Conservation (phyloP, 2,113 vertebrate species). For the Rhabdornis inornatus region DNA sequence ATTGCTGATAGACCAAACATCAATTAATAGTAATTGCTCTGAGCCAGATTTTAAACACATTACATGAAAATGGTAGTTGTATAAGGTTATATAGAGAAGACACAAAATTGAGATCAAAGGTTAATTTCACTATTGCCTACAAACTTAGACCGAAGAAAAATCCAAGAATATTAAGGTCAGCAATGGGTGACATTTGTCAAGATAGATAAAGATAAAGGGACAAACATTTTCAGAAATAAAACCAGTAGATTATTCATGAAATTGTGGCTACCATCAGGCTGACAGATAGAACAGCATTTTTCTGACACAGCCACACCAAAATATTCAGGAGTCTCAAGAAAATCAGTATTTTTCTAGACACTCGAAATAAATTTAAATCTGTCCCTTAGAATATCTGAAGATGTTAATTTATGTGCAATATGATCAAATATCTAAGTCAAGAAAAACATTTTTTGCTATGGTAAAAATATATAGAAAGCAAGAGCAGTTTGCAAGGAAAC, state of each 20-base stretch:
- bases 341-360: not conserved
- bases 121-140: constrained; percentile 20
- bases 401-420: not conserved
- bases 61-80: not conserved
- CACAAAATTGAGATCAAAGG: not conserved
- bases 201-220: not conserved
- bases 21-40: constrained; percentile 27
- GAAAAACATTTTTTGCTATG: not conserved
- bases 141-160: not conserved
- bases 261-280: not conserved
- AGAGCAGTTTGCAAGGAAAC: not conserved
- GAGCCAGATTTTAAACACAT: not conserved
- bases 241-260: not conserved
- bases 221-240: not conserved
- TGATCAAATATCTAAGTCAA: not conserved
- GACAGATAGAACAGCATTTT: not conserved
- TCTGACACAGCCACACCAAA: not conserved
- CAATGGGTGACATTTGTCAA: not conserved
- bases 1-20: not conserved
- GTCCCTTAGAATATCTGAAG: not conserved
- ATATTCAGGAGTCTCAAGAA: not conserved
- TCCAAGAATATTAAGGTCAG: not conserved
- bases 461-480: not conserved
- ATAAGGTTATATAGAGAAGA: not conserved
- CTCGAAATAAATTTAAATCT: not conserved